Conservation (phyloP, 2,113 vertebrate genomes). For the Ginglymostoma cirratum region DNA sequence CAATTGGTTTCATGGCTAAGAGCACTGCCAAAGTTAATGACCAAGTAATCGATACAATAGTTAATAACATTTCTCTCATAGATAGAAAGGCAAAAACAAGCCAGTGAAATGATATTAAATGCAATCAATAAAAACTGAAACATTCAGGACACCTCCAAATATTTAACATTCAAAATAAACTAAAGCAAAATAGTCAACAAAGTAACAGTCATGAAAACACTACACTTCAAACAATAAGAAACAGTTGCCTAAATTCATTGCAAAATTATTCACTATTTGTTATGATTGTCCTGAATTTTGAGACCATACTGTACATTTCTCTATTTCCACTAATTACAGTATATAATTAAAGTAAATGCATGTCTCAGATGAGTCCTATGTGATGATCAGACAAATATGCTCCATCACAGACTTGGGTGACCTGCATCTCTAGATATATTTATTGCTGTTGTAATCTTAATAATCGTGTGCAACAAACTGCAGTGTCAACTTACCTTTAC, state of each 20-base stretch:
- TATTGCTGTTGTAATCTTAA: not conserved
- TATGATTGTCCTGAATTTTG: not conserved
- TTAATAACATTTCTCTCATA: not conserved
- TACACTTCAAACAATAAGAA: not conserved
- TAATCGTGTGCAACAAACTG: not conserved
- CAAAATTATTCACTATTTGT: not conserved
- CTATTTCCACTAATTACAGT: not conserved
- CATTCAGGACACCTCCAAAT: not conserved
- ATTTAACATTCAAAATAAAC: not conserved
- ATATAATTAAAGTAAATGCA: not conserved
- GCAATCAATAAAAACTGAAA: not conserved
- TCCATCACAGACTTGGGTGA: not conserved
- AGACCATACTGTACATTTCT: not conserved
- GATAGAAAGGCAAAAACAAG: not conserved
- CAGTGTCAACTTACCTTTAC: slow-evolving; percentile 11
- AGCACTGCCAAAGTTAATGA: not conserved
- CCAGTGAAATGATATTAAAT: not conserved
- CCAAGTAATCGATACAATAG: not conserved
- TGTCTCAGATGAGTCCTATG: not conserved
- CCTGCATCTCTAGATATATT: not conserved
- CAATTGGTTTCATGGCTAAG: not conserved
- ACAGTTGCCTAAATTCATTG: not conserved
- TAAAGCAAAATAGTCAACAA: not conserved
- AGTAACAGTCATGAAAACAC: not conserved
- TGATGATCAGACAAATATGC: not conserved